Evolutionary conservation across 2,888 invertebrate genomes (phyloP).

Genomic region (Ectemnius lituratus): DNA sequence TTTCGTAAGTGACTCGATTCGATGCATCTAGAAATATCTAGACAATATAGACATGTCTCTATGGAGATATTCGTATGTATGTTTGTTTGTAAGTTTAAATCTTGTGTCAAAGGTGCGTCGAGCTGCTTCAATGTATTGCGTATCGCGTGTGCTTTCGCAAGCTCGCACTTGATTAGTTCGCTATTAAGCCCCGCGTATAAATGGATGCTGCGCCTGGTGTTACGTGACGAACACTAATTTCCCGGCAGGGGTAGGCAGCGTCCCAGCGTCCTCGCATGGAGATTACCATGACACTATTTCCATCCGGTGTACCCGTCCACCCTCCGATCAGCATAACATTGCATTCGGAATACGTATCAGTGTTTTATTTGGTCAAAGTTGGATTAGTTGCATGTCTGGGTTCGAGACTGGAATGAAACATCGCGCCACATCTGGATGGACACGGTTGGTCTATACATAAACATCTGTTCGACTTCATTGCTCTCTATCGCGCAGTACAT

Average conservation of each 20-base stretch:
- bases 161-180: slow-evolving; percentile 1
- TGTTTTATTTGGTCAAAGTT: background rate
- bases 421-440: too few species aligned
- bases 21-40: too few species aligned
- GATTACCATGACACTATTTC: background rate
- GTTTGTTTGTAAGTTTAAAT: too few species aligned
- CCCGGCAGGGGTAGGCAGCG: background rate
- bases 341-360: background rate
- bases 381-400: background rate
- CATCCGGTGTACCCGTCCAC: background rate
- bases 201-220: background rate
- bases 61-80: too few species aligned
- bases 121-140: too few species aligned
- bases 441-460: too few species aligned
- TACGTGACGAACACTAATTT: slow-evolving; percentile 7
- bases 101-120: too few species aligned
- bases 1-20: too few species aligned
- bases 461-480: too few species aligned
- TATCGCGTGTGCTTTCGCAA: background rate
- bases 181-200: slow-evolving; percentile 5
- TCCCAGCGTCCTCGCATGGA: background rate
- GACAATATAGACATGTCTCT: too few species aligned
- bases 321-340: background rate
- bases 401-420: background rate
- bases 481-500: too few species aligned